Conservation (phyloP, 2,888 invertebrate species). For the Flexamia atlantica region DNA sequence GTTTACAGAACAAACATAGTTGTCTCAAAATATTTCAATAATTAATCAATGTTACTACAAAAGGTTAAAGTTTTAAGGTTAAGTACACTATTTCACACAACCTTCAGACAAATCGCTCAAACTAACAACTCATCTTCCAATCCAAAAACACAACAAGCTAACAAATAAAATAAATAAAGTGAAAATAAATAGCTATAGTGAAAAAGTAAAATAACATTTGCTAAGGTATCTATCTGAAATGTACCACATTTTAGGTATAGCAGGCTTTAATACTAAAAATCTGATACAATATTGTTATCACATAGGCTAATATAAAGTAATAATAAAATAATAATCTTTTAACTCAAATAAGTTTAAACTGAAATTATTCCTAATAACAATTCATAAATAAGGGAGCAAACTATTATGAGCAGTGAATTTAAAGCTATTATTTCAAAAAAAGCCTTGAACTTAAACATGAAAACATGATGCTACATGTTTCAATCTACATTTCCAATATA, state of each 20-base stretch:
- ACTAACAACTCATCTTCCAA: background rate
- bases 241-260: background rate
- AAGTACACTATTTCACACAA: conserved; percentile 45
- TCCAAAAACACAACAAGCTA: conserved; percentile 15
- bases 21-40: background rate
- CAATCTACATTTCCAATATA: too few species aligned
- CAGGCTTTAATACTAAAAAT: conserved; percentile 13
- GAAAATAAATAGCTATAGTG: conserved; percentile 21
- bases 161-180: conserved; percentile 17
- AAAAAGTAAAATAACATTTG: conserved; percentile 23
- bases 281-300: background rate
- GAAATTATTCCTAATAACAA: background rate
- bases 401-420: background rate
- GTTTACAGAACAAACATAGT: conserved; percentile 28
- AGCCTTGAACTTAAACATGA: too few species aligned
- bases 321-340: background rate
- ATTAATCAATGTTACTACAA: conserved; percentile 25
- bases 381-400: background rate
- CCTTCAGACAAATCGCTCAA: conserved; percentile 29
- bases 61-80: conserved; percentile 22
- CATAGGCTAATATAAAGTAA: background rate
- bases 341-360: background rate
- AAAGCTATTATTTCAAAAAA: background rate
- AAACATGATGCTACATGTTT: too few species aligned
- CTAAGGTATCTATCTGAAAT: background rate